Evolutionary conservation across 2,888 invertebrate genomes (phyloP).

Genomic region (Andrena flavipes): DNA sequence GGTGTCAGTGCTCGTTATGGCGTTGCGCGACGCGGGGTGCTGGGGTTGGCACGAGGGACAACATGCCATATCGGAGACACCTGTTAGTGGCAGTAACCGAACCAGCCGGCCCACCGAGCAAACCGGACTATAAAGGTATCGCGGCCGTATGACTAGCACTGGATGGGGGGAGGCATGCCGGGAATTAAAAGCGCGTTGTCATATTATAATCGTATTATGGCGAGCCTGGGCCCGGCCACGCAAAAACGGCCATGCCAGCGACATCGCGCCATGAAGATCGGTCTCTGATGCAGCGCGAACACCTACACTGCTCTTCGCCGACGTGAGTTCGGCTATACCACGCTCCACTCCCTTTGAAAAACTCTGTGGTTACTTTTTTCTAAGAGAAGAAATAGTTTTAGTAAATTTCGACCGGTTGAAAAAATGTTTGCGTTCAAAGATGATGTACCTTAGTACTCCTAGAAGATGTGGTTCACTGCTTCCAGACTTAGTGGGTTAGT

Average conservation of each 20-base stretch:
- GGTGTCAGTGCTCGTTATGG: constrained; percentile 73
- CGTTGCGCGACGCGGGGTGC: constrained; percentile 67
- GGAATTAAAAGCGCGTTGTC: constrained; percentile 82
- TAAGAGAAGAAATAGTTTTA: not conserved
- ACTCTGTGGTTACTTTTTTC: too few relatives aligned
- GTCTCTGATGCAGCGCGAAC: constrained; percentile 51
- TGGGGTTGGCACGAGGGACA: constrained; percentile 75
- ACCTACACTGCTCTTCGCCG: constrained; percentile 25
- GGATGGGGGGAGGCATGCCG: constrained; percentile 73
- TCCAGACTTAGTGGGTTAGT: too few relatives aligned
- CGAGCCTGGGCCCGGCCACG: constrained; percentile 64
- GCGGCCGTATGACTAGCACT: constrained; percentile 74
- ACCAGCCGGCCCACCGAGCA: constrained; percentile 29
- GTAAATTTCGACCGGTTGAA: not conserved
- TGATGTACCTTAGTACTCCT: too few relatives aligned
- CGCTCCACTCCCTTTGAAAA: not conserved
- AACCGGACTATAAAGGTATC: constrained; percentile 68
- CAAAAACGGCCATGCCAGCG: constrained; percentile 63
- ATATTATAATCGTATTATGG: constrained; percentile 83
- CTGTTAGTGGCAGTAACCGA: constrained; percentile 78
- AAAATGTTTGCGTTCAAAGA: too few relatives aligned
- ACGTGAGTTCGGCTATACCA: not conserved
- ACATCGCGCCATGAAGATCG: constrained; percentile 66
- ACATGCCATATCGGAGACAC: constrained; percentile 84
- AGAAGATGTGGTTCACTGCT: too few relatives aligned